Percentiles rank a stretch among this genome's conserved stretches.
phyloP scores from a whole-genome alignment of 2,888 invertebrate genomes.

The Drosophila melanocephala region DNA sequence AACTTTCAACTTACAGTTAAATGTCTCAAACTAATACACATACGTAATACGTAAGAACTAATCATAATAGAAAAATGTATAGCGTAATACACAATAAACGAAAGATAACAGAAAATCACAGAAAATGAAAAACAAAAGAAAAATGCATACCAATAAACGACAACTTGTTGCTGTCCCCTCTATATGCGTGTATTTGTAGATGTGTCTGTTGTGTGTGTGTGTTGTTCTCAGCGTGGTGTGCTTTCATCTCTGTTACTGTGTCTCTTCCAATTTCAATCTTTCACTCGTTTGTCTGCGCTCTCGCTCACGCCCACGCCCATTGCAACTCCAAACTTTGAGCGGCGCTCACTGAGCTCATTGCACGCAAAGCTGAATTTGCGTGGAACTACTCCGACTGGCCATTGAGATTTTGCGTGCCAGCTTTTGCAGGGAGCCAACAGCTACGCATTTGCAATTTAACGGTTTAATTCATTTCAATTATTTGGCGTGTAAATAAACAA shows the following conservation, averaged over 20 bases:
- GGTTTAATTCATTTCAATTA: conserved; percentile 63
- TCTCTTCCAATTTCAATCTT: conserved; percentile 56
- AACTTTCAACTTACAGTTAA: conserved; percentile 35
- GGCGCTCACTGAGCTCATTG: conserved; percentile 63
- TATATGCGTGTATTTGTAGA: conserved; percentile 20
- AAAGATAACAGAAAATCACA: conserved; percentile 52
- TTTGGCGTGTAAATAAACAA: conserved; percentile 73
- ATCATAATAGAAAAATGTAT: conserved; percentile 37
- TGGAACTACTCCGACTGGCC: conserved; percentile 83
- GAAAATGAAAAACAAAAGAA: conserved; percentile 52
- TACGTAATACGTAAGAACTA: conserved; percentile 56
- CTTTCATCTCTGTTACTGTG: conserved; percentile 46
- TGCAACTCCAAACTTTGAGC: conserved; percentile 45
- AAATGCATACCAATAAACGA: conserved; percentile 49
- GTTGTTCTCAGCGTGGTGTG: conserved; percentile 57
- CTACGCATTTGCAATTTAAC: conserved; percentile 82
- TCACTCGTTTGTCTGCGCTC: conserved; percentile 53
- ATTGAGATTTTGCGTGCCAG: conserved; percentile 84
- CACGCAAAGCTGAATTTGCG: conserved; percentile 81
- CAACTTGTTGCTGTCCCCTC: conserved; percentile 61
- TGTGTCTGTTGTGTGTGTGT: conserved; percentile 32
- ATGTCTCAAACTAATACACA: conserved; percentile 49
- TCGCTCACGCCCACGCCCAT: conserved; percentile 42
- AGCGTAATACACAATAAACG: conserved; percentile 41
- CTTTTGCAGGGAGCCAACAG: conserved; percentile 87